phyloP scores from a whole-genome alignment of 53 echinoderm and acorn worm species.

The Astropecten irregularis region DNA sequence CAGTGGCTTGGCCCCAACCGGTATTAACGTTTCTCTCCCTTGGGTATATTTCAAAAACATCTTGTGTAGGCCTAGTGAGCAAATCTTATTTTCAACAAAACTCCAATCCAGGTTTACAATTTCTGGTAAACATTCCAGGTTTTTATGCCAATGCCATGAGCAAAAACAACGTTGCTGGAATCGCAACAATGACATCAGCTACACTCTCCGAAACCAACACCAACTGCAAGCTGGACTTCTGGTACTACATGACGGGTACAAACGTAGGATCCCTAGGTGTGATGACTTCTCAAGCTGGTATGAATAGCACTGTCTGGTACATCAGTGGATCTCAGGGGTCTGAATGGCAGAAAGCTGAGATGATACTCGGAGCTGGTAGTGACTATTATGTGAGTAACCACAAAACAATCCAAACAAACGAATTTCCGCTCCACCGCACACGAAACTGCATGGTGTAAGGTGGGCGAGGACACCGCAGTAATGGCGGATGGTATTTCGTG shows the following conservation, averaged over 20 bases:
- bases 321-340: conserved; percentile 60
- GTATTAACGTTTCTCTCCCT: too few relatives aligned
- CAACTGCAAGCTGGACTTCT: conserved; percentile 65
- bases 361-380: conserved; percentile 58
- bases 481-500: too few relatives aligned
- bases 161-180: conserved; percentile 31
- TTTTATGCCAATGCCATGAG: conserved; percentile 61
- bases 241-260: conserved; percentile 64
- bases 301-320: conserved; percentile 47
- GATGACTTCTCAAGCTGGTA: conserved; percentile 26
- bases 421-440: too few relatives aligned
- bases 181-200: conserved; percentile 43
- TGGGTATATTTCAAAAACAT: too few relatives aligned
- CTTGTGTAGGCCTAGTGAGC: too few relatives aligned
- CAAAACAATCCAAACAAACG: too few relatives aligned
- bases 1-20: too few relatives aligned
- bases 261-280: conserved; percentile 66
- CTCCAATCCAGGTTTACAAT: too few relatives aligned
- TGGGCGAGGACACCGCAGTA: too few relatives aligned
- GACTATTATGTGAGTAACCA: conserved; percentile 50
- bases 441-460: too few relatives aligned
- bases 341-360: conserved; percentile 55
- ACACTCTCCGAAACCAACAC: conserved; percentile 42
- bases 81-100: too few relatives aligned
- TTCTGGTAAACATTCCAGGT: too few relatives aligned